Evolutionary conservation across 2,113 vertebrate species (phyloP).

Genomic region (Syngnathoides biaculeatus): DNA sequence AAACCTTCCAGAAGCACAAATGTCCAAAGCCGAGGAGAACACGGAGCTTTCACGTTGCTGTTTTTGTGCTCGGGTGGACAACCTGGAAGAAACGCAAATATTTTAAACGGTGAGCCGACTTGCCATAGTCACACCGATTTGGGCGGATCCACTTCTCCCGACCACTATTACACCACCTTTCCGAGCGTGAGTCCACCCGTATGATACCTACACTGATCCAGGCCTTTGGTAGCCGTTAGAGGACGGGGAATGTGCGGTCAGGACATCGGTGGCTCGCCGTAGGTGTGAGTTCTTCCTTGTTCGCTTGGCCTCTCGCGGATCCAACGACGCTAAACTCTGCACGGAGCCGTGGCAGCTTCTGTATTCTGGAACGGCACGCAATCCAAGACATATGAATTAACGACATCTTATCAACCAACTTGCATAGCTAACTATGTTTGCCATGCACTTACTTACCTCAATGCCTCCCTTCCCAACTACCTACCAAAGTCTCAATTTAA

Average conservation of each 20-base stretch:
- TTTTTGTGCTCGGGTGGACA: constrained; percentile 79
- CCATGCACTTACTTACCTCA: no score
- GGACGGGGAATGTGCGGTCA: constrained; percentile 75
- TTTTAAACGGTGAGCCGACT: background rate
- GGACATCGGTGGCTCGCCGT: constrained; percentile 75
- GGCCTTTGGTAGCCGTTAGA: constrained; percentile 94
- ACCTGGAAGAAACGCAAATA: constrained; percentile 71
- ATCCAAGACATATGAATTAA: background rate
- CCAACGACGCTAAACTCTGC: constrained; percentile 86
- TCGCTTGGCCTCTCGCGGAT: constrained; percentile 61
- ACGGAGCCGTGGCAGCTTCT: constrained; percentile 88
- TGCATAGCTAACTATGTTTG: no score
- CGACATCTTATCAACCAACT: no score
- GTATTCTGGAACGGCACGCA: constrained; percentile 74
- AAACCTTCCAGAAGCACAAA: constrained; percentile 66
- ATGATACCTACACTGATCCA: constrained; percentile 83
- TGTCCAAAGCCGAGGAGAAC: constrained; percentile 76
- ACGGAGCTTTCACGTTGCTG: constrained; percentile 87
- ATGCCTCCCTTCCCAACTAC: no score
- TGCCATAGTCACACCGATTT: background rate
- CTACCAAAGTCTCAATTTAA: no score
- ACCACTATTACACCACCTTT: background rate
- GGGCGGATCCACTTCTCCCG: background rate
- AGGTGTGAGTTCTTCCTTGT: constrained; percentile 60
- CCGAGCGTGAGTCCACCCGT: background rate